Base-by-base conservation (phyloP, 2,113 vertebrate genomes). In the Pseudorhombus dupliciocellatus region DNA sequence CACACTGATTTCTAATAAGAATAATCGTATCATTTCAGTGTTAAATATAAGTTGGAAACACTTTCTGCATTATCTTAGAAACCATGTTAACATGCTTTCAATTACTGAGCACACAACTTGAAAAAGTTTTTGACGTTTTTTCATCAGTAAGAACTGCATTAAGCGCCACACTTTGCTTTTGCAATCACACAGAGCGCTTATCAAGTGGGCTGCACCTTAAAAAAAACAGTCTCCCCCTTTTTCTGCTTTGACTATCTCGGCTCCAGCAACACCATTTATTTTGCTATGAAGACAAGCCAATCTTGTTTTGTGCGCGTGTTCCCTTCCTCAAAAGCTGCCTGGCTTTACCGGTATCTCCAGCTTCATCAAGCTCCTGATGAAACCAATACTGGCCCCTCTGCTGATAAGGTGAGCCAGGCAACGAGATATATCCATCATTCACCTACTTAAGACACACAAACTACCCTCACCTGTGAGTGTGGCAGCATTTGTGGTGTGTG, bases 381-480 rank as follows among this genome's bases (percentile, higher is more conserved):
- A 89, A 91, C 85, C 88, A 81, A 91, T 83, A 87, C 88, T 73
- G 80, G 87, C 86, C 88, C 50, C 78, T 72, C 75, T 70, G 69
- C 77, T 85, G 91, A 91, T 91, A 91, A 91, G 85, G 86, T 82
- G 84, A 88, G 82, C 84, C 76, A 77, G 81, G 75, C 85, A 87
- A 85, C 70, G 15, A 90, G 89, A 92, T 87, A 84, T 88, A 91
- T 91, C 87, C 84, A 90, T 92, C 91, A 91, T 87, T 89, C 88
- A 82, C 82, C 75, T 85, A 79, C 84, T 87, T 87, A 88, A 77
- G 37, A 16, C 81, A 58, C 55, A 61, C 37, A 11, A 25, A 37
- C 31, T 4, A 59, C n/a, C 58, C 54, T 61, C 26, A 70, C 66
- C 22, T 76, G 53, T 15, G 48, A 18, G 65, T 34, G 63, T 71